Conservation (phyloP, 1,140 invertebrate species). For the Zelostemma sp. region DNA sequence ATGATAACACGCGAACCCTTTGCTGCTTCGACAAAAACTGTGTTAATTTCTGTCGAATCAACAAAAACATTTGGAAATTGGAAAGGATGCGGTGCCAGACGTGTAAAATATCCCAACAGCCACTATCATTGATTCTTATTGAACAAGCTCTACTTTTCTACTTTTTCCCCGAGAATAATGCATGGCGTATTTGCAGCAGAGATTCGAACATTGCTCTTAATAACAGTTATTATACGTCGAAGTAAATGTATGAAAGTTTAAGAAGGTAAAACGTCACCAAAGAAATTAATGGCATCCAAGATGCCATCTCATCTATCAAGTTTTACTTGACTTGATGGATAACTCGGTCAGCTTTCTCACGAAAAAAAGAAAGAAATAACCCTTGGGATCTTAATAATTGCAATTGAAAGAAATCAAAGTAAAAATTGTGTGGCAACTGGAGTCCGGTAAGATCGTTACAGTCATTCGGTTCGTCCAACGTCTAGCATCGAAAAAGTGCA, state of each 20-base stretch:
- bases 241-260: constrained; percentile 8
- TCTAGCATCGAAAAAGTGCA: constrained; percentile 16
- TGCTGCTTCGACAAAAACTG: background rate
- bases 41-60: background rate
- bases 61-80: constrained; percentile 22
- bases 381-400: background rate
- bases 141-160: constrained; percentile 42
- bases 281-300: background rate
- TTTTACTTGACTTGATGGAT: background rate
- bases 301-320: background rate
- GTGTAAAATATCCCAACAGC: constrained; percentile 46
- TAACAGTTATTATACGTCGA: constrained; percentile 5
- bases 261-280: background rate
- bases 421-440: constrained; percentile 11
- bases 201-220: constrained; percentile 15
- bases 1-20: background rate
- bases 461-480: constrained; percentile 25
- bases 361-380: background rate
- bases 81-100: constrained; percentile 53
- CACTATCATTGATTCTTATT: constrained; percentile 33
- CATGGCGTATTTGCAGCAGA: constrained; percentile 9
- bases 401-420: background rate
- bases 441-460: constrained; percentile 54
- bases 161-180: constrained; percentile 25
- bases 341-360: background rate